These are phyloP conservation scores for Eublepharis macularius DNA, from an alignment of 2,113 vertebrate species.

Conservation along the genomic window DNA sequence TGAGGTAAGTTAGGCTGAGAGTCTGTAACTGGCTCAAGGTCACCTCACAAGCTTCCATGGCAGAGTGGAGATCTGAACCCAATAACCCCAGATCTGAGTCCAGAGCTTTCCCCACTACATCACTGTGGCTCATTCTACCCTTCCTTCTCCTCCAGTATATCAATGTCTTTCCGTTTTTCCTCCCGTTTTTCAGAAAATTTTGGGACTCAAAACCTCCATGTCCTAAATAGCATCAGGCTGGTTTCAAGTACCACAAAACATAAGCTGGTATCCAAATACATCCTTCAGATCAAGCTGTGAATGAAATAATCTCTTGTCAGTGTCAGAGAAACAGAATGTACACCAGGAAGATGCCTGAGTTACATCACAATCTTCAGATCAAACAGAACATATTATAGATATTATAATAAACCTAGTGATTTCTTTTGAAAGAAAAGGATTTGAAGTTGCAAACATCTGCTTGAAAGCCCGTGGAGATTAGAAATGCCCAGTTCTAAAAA, in stretches of 20 bases:
- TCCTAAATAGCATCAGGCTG: conserved; percentile 30
- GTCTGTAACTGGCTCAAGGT: no score
- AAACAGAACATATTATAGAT: conserved; percentile 71
- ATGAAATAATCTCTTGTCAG: conserved; percentile 63
- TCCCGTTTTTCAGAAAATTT: not conserved
- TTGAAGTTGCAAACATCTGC: conserved; percentile 75
- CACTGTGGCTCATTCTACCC: not conserved
- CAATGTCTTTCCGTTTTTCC: not conserved
- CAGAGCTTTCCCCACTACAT: no score
- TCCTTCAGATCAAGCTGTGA: conserved; percentile 58
- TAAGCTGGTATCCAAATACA: conserved; percentile 46
- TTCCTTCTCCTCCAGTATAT: not conserved
- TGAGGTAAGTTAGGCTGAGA: no score
- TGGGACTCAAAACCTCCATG: not conserved
- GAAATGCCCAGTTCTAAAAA: conserved; percentile 67
- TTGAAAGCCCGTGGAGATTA: conserved; percentile 69
- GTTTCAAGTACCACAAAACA: conserved; percentile 63
- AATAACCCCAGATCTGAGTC: no score
- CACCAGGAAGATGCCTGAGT: conserved; percentile 75
- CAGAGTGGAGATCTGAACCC: no score
- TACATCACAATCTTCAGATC: conserved; percentile 75
- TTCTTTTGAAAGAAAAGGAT: conserved; percentile 70
- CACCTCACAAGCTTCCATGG: no score
- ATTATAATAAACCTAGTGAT: conserved; percentile 67
- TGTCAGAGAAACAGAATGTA: conserved; percentile 61